A percentile compares a stretch with the other conserved stretches of the same genome.
Evolutionary conservation across 2,113 vertebrate species (phyloP).

Genomic region (Macrotis lagotis): DNA sequence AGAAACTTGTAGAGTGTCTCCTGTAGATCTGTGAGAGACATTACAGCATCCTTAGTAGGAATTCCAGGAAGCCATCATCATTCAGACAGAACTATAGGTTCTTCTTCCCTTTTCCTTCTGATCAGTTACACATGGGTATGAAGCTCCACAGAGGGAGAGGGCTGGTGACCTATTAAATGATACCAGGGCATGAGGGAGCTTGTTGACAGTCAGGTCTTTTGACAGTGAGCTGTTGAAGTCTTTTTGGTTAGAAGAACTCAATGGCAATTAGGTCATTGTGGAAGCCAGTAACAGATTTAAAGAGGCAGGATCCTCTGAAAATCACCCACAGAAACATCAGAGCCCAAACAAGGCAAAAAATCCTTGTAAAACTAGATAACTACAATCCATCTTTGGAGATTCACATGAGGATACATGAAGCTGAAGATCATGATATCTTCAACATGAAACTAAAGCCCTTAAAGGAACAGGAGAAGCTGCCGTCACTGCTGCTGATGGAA

Average conservation of each 20-base stretch:
- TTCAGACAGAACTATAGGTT: background rate
- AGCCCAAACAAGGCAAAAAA: background rate
- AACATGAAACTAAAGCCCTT: too few relatives aligned
- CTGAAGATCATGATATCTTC: too few relatives aligned
- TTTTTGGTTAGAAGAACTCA: background rate
- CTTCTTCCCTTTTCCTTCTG: background rate
- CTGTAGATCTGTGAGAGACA: background rate
- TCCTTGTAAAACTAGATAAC: too few relatives aligned
- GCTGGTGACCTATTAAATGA: background rate
- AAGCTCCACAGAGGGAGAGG: background rate
- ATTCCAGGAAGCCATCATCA: background rate
- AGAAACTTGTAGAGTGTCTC: background rate
- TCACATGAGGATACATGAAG: too few relatives aligned
- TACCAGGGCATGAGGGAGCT: background rate
- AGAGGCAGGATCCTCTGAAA: background rate
- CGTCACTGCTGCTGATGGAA: too few relatives aligned
- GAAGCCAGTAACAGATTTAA: background rate
- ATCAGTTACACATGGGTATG: background rate
- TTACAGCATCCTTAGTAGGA: background rate
- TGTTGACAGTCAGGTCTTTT: background rate
- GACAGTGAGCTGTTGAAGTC: background rate
- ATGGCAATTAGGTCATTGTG: background rate
- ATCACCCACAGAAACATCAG: background rate
- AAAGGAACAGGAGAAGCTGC: too few relatives aligned
- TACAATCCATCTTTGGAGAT: too few relatives aligned